Conservation (phyloP, 1,140 invertebrate species). For the Plutomurus gul region DNA sequence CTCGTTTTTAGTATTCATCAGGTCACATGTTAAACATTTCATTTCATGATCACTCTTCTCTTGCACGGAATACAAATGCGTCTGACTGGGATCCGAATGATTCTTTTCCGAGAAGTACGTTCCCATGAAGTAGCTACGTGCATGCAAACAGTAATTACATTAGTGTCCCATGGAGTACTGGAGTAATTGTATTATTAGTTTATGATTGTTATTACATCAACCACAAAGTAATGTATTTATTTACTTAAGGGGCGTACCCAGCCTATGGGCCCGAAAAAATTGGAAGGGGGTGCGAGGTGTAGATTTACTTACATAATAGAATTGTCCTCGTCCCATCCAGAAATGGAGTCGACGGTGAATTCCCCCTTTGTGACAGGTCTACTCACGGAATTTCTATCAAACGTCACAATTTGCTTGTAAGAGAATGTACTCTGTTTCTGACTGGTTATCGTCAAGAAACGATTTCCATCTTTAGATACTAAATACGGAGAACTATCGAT, state of each 20-base stretch:
- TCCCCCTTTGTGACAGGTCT: constrained; percentile 67
- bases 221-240: no score
- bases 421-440: constrained; percentile 60
- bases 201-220: no score
- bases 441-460: constrained; percentile 59
- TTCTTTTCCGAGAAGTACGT: constrained; percentile 23
- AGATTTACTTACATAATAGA: constrained; percentile 69
- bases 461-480: constrained; percentile 62
- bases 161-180: no score
- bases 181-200: no score
- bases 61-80: constrained; percentile 57
- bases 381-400: constrained; percentile 60
- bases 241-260: no score
- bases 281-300: background rate
- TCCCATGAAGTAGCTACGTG: constrained; percentile 60
- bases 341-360: constrained; percentile 77
- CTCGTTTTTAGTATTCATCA: constrained; percentile 52
- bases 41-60: constrained; percentile 41
- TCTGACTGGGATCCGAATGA: constrained; percentile 54
- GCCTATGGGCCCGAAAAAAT: no score
- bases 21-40: constrained; percentile 57
- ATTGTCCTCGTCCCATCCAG: constrained; percentile 73
- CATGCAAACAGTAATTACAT: no score
- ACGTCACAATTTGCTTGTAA: constrained; percentile 64
- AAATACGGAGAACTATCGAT: constrained; percentile 65